Base-by-base conservation (phyloP, 2,888 invertebrate genomes). In the Andrena minutula region DNA sequence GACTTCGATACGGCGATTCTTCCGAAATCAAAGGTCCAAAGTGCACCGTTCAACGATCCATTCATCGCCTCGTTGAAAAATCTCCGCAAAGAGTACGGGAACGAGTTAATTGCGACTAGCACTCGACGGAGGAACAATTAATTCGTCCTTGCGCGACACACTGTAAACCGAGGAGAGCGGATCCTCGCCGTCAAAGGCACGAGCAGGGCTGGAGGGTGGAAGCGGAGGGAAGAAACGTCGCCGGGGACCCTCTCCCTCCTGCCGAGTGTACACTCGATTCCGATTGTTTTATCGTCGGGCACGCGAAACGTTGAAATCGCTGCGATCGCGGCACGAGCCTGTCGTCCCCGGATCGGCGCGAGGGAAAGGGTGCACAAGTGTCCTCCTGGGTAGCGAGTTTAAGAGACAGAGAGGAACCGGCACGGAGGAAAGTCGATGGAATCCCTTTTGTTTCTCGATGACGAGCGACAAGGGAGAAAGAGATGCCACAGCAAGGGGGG, bases 361-460 rank as follows among this genome's bases (percentile, higher is more conserved):
- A 68, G 61, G 77, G 63, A 80, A 68, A 76, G 66, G 80, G 75
- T 64, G 64, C 58, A 30, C 66, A 49, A 76, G 78, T 78, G 80
- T 70, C 58, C 75, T 58, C 51, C 65, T 76, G 35, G 53, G 66
- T 75, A 41, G 58, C 70, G 72, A 79, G 65, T 85, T 85, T 81
- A 79, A 86, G 75, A 73, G 68, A 47, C 30, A 53, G 56, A 75
- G 79, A 72, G 63, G 68, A 47, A 75, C 65, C 75, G 66, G 75
- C 63, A 61, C 64, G 80, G 72, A 68, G 74, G 64, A 74, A 79
- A 87, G 82, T 82, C 80, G 86, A 82, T 82, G 80, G 73, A 80
- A 81, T 77, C 78, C 73, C 87, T 84, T 85, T 87, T 87, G 85
- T 83, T 83, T 84, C 69, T 77, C 87, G 75, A 75, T 63, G 83